Base-by-base conservation (phyloP, 2,113 vertebrate species). In the Rhinopomastus cyanomelas region DNA sequence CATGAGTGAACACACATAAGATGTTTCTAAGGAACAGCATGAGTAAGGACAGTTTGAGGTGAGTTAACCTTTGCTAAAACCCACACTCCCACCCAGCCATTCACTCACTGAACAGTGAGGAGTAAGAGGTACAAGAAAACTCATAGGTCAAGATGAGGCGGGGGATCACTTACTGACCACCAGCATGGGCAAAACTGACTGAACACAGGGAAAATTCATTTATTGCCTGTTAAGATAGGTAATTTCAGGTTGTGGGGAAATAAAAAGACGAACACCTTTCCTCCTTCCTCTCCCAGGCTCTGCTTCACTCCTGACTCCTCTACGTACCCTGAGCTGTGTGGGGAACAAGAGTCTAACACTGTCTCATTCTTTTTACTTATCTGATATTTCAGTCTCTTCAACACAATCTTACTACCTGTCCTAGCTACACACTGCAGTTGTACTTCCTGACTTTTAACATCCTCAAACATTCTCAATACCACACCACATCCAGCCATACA, bases 281-380 rank as follows among this genome's bases (percentile, higher is more conserved):
- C 19, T 51, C 8, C 11, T 20, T 18, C 7, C 26, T 37, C 48
- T 69, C 37, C 27, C 22, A 61, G 32, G 37, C 37, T 77, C 21
- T 46, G 12, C n/a, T 61, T 59, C 60, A 34, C 29, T 67, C 39
- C 51, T 29, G 29, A 51, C 29, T 46, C 44, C 15, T 3, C 39
- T 32, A 60, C 57, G 16, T 22, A 11, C 3, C 27, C 48, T 5
- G 2, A 30, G 48, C 1, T 0, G 27, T 17, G 4, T 18, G 18
- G 29, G 32, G 17, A 15, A 6, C 44, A 5, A 39, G 27, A 2
- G 29, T 6, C 51, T 51, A 66, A 1, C 23, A 57, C 15, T 32
- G 18, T 49, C 51, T 49, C 23, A 66, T 56, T 67, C 37, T 46
- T 67, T 74, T 81, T 17, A 17, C 37, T 81, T 61, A 67, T 37